phyloP scores from a whole-genome alignment of 1,140 invertebrate genomes.

The Hyposmocoma kahamanoa region DNA sequence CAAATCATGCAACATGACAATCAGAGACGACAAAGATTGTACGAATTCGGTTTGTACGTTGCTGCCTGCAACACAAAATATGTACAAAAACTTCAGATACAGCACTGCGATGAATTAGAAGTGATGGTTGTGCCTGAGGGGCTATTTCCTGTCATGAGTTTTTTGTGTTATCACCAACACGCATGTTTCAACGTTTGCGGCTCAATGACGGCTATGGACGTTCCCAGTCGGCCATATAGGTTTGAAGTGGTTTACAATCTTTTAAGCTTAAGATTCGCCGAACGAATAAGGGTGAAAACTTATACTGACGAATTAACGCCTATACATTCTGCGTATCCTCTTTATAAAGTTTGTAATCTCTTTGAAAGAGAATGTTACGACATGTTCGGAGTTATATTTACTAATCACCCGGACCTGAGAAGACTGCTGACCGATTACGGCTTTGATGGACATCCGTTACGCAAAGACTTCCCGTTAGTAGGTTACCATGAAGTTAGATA shows the following conservation, averaged over 20 bases:
- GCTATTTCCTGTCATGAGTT: slow-evolving; percentile 88
- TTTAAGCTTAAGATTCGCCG: slow-evolving; percentile 86
- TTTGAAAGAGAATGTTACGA: slow-evolving; percentile 67
- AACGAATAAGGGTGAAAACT: slow-evolving; percentile 48
- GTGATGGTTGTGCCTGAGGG: slow-evolving; percentile 94
- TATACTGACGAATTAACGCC: slow-evolving; percentile 69
- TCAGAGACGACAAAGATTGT: slow-evolving; percentile 37
- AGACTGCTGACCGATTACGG: slow-evolving; percentile 68
- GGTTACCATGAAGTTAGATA: slow-evolving; percentile 64
- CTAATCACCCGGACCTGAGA: slow-evolving; percentile 66
- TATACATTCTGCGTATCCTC: slow-evolving; percentile 45
- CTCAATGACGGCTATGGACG: slow-evolving; percentile 91
- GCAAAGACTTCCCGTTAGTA: slow-evolving; percentile 63
- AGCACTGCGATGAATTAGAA: slow-evolving; percentile 89
- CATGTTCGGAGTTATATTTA: slow-evolving; percentile 66
- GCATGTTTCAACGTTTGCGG: slow-evolving; percentile 90
- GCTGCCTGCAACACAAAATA: slow-evolving; percentile 91
- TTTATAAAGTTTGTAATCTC: slow-evolving; percentile 59
- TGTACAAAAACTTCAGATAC: slow-evolving; percentile 91
- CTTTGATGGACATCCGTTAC: slow-evolving; percentile 60
- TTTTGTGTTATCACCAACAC: slow-evolving; percentile 93
- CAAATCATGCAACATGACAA: slow-evolving; percentile 46
- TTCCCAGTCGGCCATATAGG: slow-evolving; percentile 81
- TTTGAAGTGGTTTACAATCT: slow-evolving; percentile 92
- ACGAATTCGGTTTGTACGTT: slow-evolving; percentile 60